Evolutionary conservation across 1,140 invertebrate species (phyloP).

Genomic region (Aphaenogaster rudis): DNA sequence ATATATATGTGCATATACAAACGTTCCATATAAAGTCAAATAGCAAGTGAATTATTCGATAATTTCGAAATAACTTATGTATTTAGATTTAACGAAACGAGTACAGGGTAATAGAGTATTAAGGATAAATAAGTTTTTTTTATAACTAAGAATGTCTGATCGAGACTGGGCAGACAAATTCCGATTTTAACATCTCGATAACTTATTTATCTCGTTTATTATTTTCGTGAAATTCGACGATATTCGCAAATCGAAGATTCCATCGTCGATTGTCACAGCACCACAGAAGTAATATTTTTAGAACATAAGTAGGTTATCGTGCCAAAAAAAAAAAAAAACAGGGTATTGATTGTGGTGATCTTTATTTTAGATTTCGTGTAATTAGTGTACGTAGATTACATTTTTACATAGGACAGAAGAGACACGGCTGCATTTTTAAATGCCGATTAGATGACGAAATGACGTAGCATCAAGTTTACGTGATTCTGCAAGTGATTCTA

Average conservation of each 20-base stretch:
- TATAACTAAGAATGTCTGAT: not conserved
- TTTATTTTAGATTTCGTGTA: slow-evolving; percentile 57
- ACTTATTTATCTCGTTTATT: slow-evolving; percentile 4
- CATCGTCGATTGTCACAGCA: not conserved
- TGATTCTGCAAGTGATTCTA: slow-evolving; percentile 21
- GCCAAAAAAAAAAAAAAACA: slow-evolving; percentile 38
- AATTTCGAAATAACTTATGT: slow-evolving; percentile 32
- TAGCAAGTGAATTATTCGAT: not conserved
- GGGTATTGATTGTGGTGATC: slow-evolving; percentile 72
- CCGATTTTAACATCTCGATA: not conserved
- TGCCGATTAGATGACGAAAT: slow-evolving; percentile 25
- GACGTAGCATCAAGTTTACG: slow-evolving; percentile 29
- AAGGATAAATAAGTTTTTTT: slow-evolving; percentile 27
- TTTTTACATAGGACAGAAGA: slow-evolving; percentile 29
- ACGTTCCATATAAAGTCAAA: not conserved
- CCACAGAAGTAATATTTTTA: not conserved
- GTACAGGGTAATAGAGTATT: slow-evolving; percentile 68
- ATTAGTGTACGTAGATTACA: slow-evolving; percentile 39
- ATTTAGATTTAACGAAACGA: slow-evolving; percentile 42
- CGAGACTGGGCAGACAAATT: not conserved
- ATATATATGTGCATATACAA: not conserved
- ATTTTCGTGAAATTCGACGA: not conserved
- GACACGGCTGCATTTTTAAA: not conserved
- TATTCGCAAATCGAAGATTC: not conserved
- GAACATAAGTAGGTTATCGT: slow-evolving; percentile 18